phyloP scores from a whole-genome alignment of 64 coral and sea anemone species.

The Anthopleura sola region DNA sequence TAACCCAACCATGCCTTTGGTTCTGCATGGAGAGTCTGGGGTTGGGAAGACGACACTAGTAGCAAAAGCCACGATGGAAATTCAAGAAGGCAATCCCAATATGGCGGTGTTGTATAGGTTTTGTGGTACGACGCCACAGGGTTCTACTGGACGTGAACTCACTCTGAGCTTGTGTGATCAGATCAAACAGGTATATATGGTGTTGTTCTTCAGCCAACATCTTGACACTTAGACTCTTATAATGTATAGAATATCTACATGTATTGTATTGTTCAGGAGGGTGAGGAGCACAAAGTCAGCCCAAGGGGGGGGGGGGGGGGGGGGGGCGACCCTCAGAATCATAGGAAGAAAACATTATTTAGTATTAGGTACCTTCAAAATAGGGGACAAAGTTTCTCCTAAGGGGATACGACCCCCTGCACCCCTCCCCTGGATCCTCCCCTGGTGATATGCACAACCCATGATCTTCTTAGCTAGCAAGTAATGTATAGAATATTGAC shows the following conservation, averaged over 20 bases:
- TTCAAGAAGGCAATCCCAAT: conserved; percentile 25
- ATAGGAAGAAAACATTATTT: too few relatives aligned
- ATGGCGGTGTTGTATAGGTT: conserved; percentile 47
- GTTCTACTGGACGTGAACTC: conserved; percentile 39
- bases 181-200: conserved; percentile 31
- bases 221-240: background rate
- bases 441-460: background rate
- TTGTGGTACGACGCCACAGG: conserved; percentile 44
- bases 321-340: too few relatives aligned
- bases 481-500: conserved; percentile 10
- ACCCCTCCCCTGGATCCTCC: too few relatives aligned
- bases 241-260: background rate
- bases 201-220: background rate
- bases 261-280: background rate
- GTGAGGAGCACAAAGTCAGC: too few relatives aligned
- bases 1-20: conserved; percentile 34
- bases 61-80: conserved; percentile 41
- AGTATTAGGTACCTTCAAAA: too few relatives aligned
- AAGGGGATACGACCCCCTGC: too few relatives aligned
- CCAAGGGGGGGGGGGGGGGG: too few relatives aligned
- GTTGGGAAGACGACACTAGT: conserved; percentile 58
- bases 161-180: conserved; percentile 48
- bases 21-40: conserved; percentile 51
- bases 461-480: background rate
- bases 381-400: too few relatives aligned